Conservation (phyloP, 2,888 invertebrate species). For the Pomacea canaliculata region DNA sequence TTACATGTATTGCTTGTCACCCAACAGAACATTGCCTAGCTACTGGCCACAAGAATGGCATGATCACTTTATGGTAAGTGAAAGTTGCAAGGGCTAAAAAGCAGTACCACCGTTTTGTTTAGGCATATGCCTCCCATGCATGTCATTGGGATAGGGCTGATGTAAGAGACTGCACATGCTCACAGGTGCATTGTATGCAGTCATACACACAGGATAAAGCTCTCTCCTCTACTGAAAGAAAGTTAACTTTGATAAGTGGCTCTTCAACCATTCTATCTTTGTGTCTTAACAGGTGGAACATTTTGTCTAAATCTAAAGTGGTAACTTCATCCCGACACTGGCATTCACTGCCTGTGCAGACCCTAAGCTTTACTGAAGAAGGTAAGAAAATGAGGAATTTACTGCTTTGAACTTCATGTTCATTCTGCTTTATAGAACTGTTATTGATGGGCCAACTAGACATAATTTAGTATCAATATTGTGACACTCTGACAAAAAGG, state of each 20-base stretch:
- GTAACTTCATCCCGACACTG: conserved; percentile 78
- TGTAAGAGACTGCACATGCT: too few species aligned
- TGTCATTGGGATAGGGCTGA: too few species aligned
- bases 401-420: too few species aligned
- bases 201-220: too few species aligned
- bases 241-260: too few species aligned
- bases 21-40: conserved; percentile 77
- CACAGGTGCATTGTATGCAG: too few species aligned
- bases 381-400: conserved; percentile 60
- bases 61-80: conserved; percentile 76
- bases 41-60: conserved; percentile 79
- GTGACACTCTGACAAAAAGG: too few species aligned
- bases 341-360: conserved; percentile 81
- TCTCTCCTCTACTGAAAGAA: too few species aligned
- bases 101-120: neutral
- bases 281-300: conserved; percentile 48
- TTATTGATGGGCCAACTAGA: too few species aligned
- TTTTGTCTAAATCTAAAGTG: conserved; percentile 44
- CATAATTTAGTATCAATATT: too few species aligned
- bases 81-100: neutral
- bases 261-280: too few species aligned
- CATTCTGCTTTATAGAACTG: too few species aligned
- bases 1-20: conserved; percentile 79
- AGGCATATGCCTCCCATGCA: neutral
- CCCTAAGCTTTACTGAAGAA: conserved; percentile 77